Evolutionary conservation across 2,113 vertebrate species (phyloP).

Genomic region (Helogale parvula): DNA sequence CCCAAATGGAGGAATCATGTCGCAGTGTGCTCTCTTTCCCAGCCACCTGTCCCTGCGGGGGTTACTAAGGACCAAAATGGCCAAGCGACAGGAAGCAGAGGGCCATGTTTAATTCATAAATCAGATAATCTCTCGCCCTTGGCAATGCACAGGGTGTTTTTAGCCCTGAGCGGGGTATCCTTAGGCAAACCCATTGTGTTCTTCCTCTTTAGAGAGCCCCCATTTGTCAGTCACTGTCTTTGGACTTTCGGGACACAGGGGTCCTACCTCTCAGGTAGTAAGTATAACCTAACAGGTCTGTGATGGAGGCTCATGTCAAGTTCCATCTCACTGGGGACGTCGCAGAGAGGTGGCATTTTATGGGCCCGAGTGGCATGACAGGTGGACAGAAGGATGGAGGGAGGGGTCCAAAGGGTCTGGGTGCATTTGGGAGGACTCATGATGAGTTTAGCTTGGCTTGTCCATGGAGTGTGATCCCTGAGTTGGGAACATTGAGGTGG

Average conservation of each 20-base stretch:
- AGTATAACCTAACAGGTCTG: not conserved
- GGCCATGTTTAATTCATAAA: slow-evolving; percentile 60
- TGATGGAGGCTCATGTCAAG: not conserved
- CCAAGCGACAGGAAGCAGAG: not conserved
- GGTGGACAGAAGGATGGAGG: not conserved
- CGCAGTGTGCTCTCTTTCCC: not conserved
- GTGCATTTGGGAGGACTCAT: not conserved
- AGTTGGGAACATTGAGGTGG: not conserved
- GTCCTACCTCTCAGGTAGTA: not conserved
- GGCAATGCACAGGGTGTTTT: slow-evolving; percentile 13
- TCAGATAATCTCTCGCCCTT: slow-evolving; percentile 10
- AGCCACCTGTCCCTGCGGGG: not conserved
- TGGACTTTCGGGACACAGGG: not conserved
- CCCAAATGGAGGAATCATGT: not conserved
- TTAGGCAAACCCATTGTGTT: not conserved
- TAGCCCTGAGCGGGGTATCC: not conserved
- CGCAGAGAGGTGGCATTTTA: not conserved
- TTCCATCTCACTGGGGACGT: not conserved
- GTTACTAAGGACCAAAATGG: not conserved
- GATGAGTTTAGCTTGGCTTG: not conserved
- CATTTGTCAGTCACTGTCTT: not conserved
- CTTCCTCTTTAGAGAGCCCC: not conserved
- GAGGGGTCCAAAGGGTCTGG: too few species aligned
- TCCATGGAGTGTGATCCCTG: not conserved
- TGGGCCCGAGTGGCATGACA: not conserved